phyloP scores from a whole-genome alignment of 2,113 vertebrate genomes.

The Mastomys coucha region DNA sequence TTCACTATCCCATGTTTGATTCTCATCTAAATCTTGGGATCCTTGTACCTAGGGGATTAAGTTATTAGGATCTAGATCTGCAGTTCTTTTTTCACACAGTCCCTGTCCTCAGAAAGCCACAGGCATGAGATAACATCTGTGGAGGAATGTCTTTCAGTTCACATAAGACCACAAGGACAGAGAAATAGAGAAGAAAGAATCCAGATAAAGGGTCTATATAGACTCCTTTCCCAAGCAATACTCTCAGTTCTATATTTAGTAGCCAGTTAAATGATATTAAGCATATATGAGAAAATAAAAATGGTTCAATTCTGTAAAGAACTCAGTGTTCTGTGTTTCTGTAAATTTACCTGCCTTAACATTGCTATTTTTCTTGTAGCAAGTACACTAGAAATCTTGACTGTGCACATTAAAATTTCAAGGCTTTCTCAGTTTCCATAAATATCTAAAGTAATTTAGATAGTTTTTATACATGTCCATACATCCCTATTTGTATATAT shows the following conservation, averaged over 20 bases:
- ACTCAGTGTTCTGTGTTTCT: background rate
- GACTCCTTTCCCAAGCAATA: background rate
- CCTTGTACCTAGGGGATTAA: no score
- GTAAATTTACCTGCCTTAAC: no score
- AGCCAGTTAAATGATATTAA: background rate
- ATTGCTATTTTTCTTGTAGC: background rate
- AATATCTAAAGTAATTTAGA: background rate
- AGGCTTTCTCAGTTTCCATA: background rate
- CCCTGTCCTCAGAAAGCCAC: background rate
- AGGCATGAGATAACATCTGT: background rate
- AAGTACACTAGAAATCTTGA: background rate
- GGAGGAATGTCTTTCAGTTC: background rate
- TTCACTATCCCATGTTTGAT: background rate
- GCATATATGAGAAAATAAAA: background rate
- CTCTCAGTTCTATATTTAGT: background rate
- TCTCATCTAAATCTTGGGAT: background rate
- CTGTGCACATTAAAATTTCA: background rate
- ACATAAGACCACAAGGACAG: background rate
- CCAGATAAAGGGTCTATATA: background rate
- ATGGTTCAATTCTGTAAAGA: background rate
- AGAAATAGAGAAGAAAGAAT: background rate
- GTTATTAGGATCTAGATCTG: background rate
- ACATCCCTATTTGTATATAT: background rate
- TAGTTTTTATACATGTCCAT: background rate
- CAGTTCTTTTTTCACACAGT: background rate